These are phyloP conservation scores for Blera fallax DNA, from an alignment of 2,888 invertebrate genomes.

Conservation along the genomic window DNA sequence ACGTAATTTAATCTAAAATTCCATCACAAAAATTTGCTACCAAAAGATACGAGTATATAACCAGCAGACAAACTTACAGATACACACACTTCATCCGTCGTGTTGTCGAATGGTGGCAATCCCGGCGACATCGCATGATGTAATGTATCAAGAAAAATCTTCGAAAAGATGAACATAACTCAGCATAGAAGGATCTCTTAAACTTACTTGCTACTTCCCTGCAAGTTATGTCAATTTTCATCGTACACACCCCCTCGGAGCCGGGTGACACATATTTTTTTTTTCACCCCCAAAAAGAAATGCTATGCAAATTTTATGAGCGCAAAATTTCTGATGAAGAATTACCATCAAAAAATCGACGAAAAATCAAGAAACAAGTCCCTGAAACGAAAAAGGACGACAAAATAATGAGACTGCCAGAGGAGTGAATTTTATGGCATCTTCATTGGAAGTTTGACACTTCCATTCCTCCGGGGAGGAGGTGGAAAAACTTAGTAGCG, in stretches of 20 bases:
- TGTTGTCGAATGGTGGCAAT: neutral
- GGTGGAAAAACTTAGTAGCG: neutral
- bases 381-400: conserved; percentile 37
- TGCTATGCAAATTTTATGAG: conserved; percentile 68
- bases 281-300: conserved; percentile 17
- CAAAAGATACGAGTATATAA: neutral
- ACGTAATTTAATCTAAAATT: conserved; percentile 62
- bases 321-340: conserved; percentile 66
- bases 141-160: conserved; percentile 35
- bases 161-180: conserved; percentile 39
- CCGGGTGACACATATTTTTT: neutral
- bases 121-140: conserved; percentile 24
- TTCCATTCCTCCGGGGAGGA: conserved; percentile 38
- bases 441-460: conserved; percentile 66
- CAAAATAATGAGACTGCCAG: conserved; percentile 64
- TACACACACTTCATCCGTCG: neutral
- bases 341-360: conserved; percentile 64
- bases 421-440: conserved; percentile 67
- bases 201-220: conserved; percentile 33
- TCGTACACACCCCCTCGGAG: neutral
- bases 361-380: conserved; percentile 38
- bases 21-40: conserved; percentile 42
- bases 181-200: conserved; percentile 31
- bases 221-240: conserved; percentile 45
- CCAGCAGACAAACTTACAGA: neutral